phyloP scores from a whole-genome alignment of 64 coral and sea anemone species.

The Dendrophyllia cribrosa region DNA sequence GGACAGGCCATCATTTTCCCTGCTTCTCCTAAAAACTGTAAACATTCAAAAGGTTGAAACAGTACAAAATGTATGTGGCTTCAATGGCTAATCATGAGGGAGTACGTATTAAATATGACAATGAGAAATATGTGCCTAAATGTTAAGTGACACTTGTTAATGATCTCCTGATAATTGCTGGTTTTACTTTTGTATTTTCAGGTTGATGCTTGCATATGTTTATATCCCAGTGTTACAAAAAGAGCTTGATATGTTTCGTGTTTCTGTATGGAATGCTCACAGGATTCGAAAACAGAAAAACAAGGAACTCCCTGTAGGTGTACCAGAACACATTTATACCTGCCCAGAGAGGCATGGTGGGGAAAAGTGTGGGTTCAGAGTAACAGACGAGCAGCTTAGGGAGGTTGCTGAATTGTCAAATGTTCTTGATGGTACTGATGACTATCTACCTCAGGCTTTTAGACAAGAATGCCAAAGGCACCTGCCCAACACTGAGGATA shows the following conservation, averaged over 20 bases:
- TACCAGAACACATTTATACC: constrained; percentile 65
- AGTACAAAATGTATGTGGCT: too few species aligned
- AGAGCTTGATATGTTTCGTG: constrained; percentile 52
- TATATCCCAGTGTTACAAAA: constrained; percentile 62
- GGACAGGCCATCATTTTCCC: too few species aligned
- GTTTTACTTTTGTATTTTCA: background rate
- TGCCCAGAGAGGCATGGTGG: constrained; percentile 58
- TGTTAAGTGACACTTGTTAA: too few species aligned
- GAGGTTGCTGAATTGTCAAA: constrained; percentile 42
- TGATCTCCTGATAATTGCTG: too few species aligned
- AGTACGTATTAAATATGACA: too few species aligned
- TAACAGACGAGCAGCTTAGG: constrained; percentile 53
- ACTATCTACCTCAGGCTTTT: constrained; percentile 60
- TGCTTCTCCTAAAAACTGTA: too few species aligned
- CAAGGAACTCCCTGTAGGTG: constrained; percentile 52
- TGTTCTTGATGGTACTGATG: constrained; percentile 43
- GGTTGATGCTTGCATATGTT: constrained; percentile 54
- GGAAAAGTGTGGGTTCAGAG: constrained; percentile 57
- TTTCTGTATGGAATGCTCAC: constrained; percentile 58
- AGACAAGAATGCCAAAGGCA: constrained; percentile 51
- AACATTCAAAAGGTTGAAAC: too few species aligned
- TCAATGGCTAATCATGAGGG: too few species aligned
- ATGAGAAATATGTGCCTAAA: too few species aligned
- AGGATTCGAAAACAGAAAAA: constrained; percentile 44
- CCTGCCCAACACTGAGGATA: constrained; percentile 44